These are phyloP conservation scores for Paraescarpia echinospica DNA, from an alignment of 1,140 invertebrate species.

Conservation along the genomic window DNA sequence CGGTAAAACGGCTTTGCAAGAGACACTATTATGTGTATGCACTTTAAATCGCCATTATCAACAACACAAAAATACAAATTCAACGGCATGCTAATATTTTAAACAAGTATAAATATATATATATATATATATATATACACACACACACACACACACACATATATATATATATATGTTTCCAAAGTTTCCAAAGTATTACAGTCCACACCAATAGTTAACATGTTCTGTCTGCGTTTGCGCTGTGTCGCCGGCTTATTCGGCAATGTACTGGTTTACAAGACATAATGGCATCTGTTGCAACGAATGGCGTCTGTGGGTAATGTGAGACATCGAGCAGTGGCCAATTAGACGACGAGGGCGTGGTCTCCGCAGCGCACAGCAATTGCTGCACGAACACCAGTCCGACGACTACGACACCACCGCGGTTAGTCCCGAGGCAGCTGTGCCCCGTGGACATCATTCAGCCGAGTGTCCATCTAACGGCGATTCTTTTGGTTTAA, in stretches of 20 bases:
- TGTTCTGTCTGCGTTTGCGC: neutral
- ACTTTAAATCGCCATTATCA: neutral
- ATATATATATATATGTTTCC: too few relatives aligned
- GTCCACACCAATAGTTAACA: neutral
- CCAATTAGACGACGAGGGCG: neutral
- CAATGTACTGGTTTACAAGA: neutral
- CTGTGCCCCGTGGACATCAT: neutral
- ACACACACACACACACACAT: too few relatives aligned
- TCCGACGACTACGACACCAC: neutral
- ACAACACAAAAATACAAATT: neutral
- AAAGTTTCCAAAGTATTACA: neutral
- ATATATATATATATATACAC: too few relatives aligned
- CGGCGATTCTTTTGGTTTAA: neutral
- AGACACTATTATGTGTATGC: neutral
- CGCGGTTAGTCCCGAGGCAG: neutral
- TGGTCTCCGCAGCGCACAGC: neutral
- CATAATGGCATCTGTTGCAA: neutral
- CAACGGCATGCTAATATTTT: neutral
- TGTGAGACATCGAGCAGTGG: neutral
- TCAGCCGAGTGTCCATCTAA: neutral
- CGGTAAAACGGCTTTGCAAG: too few relatives aligned
- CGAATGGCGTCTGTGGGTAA: neutral
- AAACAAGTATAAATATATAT: neutral
- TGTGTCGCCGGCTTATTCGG: neutral
- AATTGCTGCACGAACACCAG: neutral